These are phyloP conservation scores for Diarsia rubi DNA, from an alignment of 2,888 invertebrate species.

Conservation along the genomic window DNA sequence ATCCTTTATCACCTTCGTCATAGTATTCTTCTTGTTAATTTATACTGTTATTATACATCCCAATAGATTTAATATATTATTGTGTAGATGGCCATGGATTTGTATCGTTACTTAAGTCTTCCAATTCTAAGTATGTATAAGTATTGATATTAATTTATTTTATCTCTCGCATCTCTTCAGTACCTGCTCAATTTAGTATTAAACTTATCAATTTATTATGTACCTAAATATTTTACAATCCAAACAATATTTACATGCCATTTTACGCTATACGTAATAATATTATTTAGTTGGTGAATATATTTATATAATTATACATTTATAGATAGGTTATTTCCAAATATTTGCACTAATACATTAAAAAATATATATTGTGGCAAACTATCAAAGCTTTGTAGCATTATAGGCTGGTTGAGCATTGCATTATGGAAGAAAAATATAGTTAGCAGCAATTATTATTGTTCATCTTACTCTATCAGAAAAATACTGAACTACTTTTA, in stretches of 20 bases:
- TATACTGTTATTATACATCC: constrained; percentile 76
- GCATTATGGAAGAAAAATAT: constrained; percentile 40
- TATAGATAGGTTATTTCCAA: constrained; percentile 60
- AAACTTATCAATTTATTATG: constrained; percentile 74
- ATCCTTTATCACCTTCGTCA: constrained; percentile 81
- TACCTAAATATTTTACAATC: constrained; percentile 56
- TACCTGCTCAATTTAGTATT: constrained; percentile 84
- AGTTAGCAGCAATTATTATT: constrained; percentile 39
- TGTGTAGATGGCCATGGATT: constrained; percentile 83
- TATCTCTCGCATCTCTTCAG: constrained; percentile 79
- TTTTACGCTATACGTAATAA: constrained; percentile 44
- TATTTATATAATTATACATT: constrained; percentile 27
- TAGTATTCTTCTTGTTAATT: constrained; percentile 78
- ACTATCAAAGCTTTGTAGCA: constrained; percentile 51
- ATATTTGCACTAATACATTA: constrained; percentile 56
- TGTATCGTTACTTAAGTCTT: constrained; percentile 88
- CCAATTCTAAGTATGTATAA: constrained; percentile 86
- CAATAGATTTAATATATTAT: constrained; percentile 77
- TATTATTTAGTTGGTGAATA: constrained; percentile 42
- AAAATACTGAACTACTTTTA: constrained; percentile 53
- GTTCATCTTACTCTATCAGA: constrained; percentile 33
- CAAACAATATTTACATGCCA: constrained; percentile 51
- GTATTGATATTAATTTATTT: constrained; percentile 76
- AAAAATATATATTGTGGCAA: constrained; percentile 44
- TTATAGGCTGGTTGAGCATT: constrained; percentile 52